Evolutionary conservation across 2,113 vertebrate species (phyloP).

Genomic region (Brienomyrus brachyistius): DNA sequence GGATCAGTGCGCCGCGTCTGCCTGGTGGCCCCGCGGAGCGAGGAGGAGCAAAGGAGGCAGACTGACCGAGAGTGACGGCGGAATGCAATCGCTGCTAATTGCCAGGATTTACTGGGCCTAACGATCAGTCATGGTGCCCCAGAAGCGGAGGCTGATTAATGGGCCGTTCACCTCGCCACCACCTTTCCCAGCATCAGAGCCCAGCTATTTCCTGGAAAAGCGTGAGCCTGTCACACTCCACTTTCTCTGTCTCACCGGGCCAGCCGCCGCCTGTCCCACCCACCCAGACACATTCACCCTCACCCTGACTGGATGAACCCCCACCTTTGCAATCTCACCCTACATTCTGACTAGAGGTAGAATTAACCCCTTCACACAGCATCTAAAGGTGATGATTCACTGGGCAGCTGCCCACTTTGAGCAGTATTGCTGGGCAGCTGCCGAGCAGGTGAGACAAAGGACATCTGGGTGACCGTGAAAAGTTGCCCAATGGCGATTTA

Average conservation of each 20-base stretch:
- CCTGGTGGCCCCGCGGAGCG: neutral
- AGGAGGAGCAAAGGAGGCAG: constrained; percentile 9
- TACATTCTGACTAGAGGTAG: neutral
- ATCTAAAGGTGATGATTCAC: neutral
- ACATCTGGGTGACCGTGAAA: neutral
- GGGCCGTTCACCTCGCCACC: neutral
- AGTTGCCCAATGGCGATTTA: neutral
- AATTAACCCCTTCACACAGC: neutral
- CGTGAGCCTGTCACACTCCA: neutral
- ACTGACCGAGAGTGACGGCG: constrained; percentile 47
- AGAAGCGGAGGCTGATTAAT: constrained; percentile 41
- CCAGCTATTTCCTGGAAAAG: neutral
- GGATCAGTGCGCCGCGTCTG: neutral
- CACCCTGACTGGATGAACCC: neutral
- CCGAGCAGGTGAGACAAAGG: neutral
- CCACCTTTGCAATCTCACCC: neutral
- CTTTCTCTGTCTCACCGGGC: neutral
- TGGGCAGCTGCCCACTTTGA: too few species aligned
- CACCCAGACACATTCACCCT: neutral
- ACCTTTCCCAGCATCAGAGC: neutral
- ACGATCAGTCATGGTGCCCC: constrained; percentile 45
- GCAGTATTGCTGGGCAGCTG: neutral
- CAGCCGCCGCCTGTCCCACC: neutral
- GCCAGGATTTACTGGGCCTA: constrained; percentile 43
- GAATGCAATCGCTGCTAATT: constrained; percentile 55